Evolutionary conservation across 2,888 invertebrate species (phyloP), one percentile per base, ranked within the genome.

Genomic region (Bombylius major): DNA sequence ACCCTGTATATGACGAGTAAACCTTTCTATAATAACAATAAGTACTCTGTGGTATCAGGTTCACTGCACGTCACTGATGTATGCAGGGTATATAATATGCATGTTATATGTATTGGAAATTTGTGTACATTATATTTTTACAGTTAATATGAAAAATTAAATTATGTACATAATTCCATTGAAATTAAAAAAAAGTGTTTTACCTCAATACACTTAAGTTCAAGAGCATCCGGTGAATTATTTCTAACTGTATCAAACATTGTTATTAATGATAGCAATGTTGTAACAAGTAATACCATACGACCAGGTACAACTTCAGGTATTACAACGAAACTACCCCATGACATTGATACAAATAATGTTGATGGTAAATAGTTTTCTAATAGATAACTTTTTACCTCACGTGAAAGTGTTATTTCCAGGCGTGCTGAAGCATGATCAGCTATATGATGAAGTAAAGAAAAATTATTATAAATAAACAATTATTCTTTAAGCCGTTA

Each of bases 161-260:
- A n/a, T n/a, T n/a, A n/a, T n/a, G n/a, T n/a, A n/a, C n/a, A n/a
- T n/a, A n/a, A n/a, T n/a, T n/a, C n/a, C n/a, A n/a, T n/a, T n/a
- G 44, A 33, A 51, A 51, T 51, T 45, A 31, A 6, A 5, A 44
- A 44, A 13, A 8, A 44, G 5, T 8, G 50, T 55, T 45, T 64
- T 62, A 66, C 66, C 67, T 82, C 82, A 62, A 82, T 80, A 68
- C 81, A 82, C 66, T 82, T 82, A 57, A 82, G 69, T 68, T 82
- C 81, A 55, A 82, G 70, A 4, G 82, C 81, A 64, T 80, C 81
- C 34, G 82, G 82, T 34, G 82, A 82, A 69, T 82, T 82, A 69
- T 82, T 81, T 68, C 82, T 79, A 64, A 82, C 81, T 51, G 82
- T 81, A 66, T 82, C 82, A 67, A 82, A 82, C 82, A 82, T 82